These are phyloP conservation scores for Drosophila lutescens DNA, from an alignment of 2,888 invertebrate species.

Conservation along the genomic window DNA sequence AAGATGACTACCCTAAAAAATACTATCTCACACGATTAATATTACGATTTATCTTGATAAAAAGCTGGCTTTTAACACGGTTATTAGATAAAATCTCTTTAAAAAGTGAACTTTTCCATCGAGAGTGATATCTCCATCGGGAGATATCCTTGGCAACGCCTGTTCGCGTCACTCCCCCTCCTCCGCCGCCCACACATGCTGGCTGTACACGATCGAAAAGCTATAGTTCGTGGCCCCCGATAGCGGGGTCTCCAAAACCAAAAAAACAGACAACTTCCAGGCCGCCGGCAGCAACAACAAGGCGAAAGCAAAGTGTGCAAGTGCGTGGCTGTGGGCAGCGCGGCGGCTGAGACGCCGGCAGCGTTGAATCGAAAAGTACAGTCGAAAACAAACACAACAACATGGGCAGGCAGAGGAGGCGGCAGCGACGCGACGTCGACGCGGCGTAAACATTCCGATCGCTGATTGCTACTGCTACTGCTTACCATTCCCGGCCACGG, in stretches of 20 bases:
- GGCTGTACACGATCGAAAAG: constrained; percentile 37
- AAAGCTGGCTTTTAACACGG: too few relatives aligned
- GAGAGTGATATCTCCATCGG: too few relatives aligned
- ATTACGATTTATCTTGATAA: neutral
- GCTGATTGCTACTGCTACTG: constrained; percentile 83
- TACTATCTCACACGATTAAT: too few relatives aligned
- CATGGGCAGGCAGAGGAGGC: constrained; percentile 25
- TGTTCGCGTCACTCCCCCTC: constrained; percentile 6
- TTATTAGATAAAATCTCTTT: neutral
- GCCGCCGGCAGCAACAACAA: constrained; percentile 19
- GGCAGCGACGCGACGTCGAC: constrained; percentile 44
- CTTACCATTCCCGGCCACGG: constrained; percentile 99
- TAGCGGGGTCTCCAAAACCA: constrained; percentile 25
- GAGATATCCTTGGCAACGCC: constrained; percentile 27
- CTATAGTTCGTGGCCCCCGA: constrained; percentile 17
- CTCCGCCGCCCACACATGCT: constrained; percentile 14
- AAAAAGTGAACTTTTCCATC: neutral
- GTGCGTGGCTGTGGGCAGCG: constrained; percentile 63
- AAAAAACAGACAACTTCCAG: constrained; percentile 30
- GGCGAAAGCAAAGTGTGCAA: constrained; percentile 46
- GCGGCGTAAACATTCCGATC: constrained; percentile 44
- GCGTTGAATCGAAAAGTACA: constrained; percentile 74
- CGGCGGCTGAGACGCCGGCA: constrained; percentile 33
- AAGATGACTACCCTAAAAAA: too few relatives aligned
- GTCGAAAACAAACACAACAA: constrained; percentile 75